Evolutionary conservation across 2,113 vertebrate species (phyloP), one percentile per base, ranked within the genome.

Genomic region (Cryptomyrus ogoouensis): DNA sequence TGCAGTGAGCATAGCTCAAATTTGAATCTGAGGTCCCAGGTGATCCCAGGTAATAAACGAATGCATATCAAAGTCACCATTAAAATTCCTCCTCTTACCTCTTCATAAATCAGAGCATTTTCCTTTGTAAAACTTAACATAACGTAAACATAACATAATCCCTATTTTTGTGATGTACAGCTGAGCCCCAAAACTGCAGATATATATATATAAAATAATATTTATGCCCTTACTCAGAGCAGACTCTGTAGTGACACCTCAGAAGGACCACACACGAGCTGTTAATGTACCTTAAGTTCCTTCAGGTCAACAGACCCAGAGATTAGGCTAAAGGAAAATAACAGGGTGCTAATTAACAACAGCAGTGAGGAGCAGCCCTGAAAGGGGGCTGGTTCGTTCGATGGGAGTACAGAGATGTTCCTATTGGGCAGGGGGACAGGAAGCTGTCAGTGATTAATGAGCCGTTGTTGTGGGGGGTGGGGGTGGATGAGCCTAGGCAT

Each of bases 371-470:
- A 70, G 24, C 83, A 15, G 10, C 58, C 44, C 39, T 42, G 39
- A 83, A 89, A 84, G 52, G 15, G 53, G 77, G 77, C 27, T 9
- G 6, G 2, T n/a, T 62, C 24, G 8, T 66, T 49, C 27, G 31
- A n/a, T 44, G 52, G 77, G 74, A 35, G 70, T 89, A 83, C 89
- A 89, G 87, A 88, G 90, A 89, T 85, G 93, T 90, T 91, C 93
- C 93, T 92, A 93, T 94, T 93, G 94, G 93, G 93, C 89, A 93
- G 93, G 91, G 92, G 90, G 89, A 88, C 88, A 93, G 93, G 94
- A 94, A 94, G 93, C 92, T 93, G 94, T 91, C 93, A 92, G 92
- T 96, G 96, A 96, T 96, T 95, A 96, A 96, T 95, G 93, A 94
- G 93, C 95, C 92, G 94, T 96, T 96, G 94, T 94, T 96, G 94